Base-by-base conservation (phyloP, 2,888 invertebrate species). In the Empis stercorea region DNA sequence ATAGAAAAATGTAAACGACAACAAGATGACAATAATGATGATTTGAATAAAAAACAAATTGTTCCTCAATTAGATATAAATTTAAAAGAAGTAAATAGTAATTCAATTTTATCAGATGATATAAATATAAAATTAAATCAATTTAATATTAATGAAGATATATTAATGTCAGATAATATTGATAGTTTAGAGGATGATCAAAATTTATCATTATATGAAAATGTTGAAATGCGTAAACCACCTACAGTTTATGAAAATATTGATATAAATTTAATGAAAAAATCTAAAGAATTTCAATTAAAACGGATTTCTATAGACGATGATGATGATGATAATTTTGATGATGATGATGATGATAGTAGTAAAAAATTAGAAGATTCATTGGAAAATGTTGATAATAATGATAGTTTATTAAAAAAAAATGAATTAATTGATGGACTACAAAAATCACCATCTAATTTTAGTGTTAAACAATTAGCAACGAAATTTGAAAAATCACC, bases 401-500 rank as follows among this genome's bases (percentile, higher is more conserved):
- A 27, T 27, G 23, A 27, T 27, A 27, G 4, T 27, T 27, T 27
- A 27, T 27, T 27, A 34, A 34, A 34, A 34, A 6, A 34, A 4
- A 34, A n/a, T 34, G 34, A 34, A 13, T 5, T 34, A n/a, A n/a
- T 34, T n/a, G 34, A 34, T 5, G n/a, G n/a, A 34, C 50, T 53
- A 44, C 61, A 59, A 43, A 66, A 63, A 45, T 67, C 64, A 23
- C 63, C 67, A 57, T 66, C 73, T 2, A 61, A 68, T 57, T 68
- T 69, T 42, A 80, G 78, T 53, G 80, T 81, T 0, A 72, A 76
- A 51, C 78, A 80, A 52, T 56, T 81, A 48, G 78, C 80, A 13
- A 76, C 75, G 17, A 72, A 77, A 52, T 81, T 80, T 52, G 80
- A 81, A 58, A 63, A 60, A 20, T 78, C 77, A 49, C 78, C 79